phyloP scores from a whole-genome alignment of 2,888 invertebrate species.

The Caenorhabditis macrosperma region DNA sequence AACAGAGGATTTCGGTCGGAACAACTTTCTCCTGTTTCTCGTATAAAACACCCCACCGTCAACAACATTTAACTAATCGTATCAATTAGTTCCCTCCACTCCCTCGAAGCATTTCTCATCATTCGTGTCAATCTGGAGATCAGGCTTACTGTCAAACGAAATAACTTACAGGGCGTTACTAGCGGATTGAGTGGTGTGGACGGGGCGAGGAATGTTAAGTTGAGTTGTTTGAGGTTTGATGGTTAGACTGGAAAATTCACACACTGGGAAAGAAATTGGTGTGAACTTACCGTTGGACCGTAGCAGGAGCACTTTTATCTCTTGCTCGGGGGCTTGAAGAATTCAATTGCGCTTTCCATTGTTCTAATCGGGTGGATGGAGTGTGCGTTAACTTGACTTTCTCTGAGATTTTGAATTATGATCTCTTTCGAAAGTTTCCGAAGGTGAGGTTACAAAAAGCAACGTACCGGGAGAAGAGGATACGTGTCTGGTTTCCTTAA shows the following conservation, averaged over 20 bases:
- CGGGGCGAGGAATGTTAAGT: constrained; percentile 55
- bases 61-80: constrained; percentile 55
- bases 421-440: background rate
- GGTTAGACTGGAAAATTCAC: constrained; percentile 47
- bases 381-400: constrained; percentile 56
- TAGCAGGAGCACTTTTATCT: constrained; percentile 68
- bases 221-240: constrained; percentile 62
- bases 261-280: background rate
- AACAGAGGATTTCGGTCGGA: constrained; percentile 50
- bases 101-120: constrained; percentile 1
- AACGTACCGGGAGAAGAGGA: constrained; percentile 57
- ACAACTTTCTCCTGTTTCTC: constrained; percentile 54
- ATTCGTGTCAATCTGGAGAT: constrained; percentile 7
- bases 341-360: constrained; percentile 68
- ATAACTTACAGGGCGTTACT: constrained; percentile 59
- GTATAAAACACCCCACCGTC: constrained; percentile 39
- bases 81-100: constrained; percentile 34
- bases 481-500: constrained; percentile 42
- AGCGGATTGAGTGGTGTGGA: constrained; percentile 60
- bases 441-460: background rate
- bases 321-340: constrained; percentile 53
- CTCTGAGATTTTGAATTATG: constrained; percentile 27
- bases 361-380: constrained; percentile 59
- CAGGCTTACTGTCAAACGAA: constrained; percentile 1
- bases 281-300: constrained; percentile 51